Percentiles rank a stretch among this genome's conserved stretches.
Evolutionary conservation across 2,888 invertebrate species (phyloP).

Genomic region (Synergus gifuensis): DNA sequence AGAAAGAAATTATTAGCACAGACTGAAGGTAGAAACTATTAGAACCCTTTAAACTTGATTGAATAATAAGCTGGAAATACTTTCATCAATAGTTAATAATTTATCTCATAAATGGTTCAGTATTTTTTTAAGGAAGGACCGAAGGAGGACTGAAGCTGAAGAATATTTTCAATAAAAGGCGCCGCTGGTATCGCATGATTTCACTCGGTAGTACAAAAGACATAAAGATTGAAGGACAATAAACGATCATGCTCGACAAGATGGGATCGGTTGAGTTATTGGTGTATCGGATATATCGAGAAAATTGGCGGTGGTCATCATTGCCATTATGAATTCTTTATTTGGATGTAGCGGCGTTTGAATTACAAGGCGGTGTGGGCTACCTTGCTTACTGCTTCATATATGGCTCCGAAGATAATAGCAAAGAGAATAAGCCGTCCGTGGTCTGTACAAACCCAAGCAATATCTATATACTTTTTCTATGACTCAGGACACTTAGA

Average conservation of each 20-base stretch:
- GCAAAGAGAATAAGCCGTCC: constrained; percentile 66
- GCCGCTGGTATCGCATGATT: not conserved
- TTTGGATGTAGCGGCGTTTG: constrained; percentile 74
- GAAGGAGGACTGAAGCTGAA: not conserved
- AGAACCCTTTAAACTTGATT: not conserved
- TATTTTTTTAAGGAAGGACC: not conserved
- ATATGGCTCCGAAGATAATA: constrained; percentile 65
- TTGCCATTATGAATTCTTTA: constrained; percentile 77
- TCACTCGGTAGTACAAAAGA: constrained; percentile 3
- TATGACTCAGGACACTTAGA: not conserved
- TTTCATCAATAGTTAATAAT: not conserved
- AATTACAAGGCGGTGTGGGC: constrained; percentile 76
- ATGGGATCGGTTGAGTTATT: constrained; percentile 69
- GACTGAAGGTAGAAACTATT: not conserved
- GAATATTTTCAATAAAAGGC: not conserved
- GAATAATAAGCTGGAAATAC: constrained; percentile 19
- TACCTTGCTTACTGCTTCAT: constrained; percentile 77
- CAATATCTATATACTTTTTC: constrained; percentile 24
- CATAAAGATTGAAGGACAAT: constrained; percentile 59
- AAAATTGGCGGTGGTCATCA: constrained; percentile 76
- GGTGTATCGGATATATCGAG: constrained; percentile 73
- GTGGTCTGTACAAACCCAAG: constrained; percentile 50
- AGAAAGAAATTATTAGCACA: too few relatives aligned
- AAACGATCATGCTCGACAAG: constrained; percentile 63
- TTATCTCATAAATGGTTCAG: not conserved